A percentile compares a stretch with the other conserved stretches of the same genome.
Evolutionary conservation across 2,113 vertebrate genomes (phyloP).

Genomic region (Pelecanoides urinatrix): DNA sequence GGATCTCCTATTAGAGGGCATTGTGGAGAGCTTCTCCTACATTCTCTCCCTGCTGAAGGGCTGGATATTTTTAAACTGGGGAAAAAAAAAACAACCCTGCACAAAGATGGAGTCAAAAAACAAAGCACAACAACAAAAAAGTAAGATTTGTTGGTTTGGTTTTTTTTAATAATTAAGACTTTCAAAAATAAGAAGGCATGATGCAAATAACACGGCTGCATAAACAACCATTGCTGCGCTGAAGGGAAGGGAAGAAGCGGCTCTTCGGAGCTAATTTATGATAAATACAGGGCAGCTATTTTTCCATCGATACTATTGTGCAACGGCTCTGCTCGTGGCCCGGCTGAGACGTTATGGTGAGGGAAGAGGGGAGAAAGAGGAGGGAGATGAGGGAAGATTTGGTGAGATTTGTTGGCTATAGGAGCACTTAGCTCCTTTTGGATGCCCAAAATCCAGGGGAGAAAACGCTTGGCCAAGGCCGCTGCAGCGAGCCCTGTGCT

Average conservation of each 20-base stretch:
- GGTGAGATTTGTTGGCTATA: neutral
- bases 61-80: conserved; percentile 60
- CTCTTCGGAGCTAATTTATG: neutral
- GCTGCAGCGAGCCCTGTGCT: neutral
- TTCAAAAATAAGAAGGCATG: conserved; percentile 28
- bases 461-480: accelerated
- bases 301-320: neutral
- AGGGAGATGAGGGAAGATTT: neutral
- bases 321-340: neutral
- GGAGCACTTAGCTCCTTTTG: neutral
- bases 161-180: conserved; percentile 45
- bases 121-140: neutral
- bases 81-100: neutral
- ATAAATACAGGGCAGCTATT: neutral
- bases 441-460: neutral
- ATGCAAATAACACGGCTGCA: conserved; percentile 11
- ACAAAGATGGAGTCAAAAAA: conserved; percentile 4
- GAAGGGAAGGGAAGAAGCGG: conserved; percentile 1
- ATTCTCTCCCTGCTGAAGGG: neutral
- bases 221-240: neutral
- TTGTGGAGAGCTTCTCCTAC: conserved; percentile 16
- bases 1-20: neutral
- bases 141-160: conserved; percentile 17
- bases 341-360: neutral
- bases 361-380: neutral